phyloP scores from a whole-genome alignment of 2,888 invertebrate species.

The Metacarcinus magister region DNA sequence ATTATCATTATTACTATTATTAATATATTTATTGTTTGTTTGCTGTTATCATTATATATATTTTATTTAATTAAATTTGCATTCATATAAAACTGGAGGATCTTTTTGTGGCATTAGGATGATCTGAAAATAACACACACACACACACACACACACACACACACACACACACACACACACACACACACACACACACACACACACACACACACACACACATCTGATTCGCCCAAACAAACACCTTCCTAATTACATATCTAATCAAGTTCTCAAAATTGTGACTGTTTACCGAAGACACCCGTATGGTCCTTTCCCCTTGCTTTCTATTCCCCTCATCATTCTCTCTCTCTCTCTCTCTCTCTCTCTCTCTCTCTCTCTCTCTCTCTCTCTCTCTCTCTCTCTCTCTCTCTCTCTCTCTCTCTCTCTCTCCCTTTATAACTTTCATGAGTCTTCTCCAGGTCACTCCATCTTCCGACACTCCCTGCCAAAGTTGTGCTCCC shows the following conservation, averaged over 20 bases:
- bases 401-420: slow-evolving; percentile 12
- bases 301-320: not conserved
- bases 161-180: too few species aligned
- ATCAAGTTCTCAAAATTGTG: not conserved
- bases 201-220: too few species aligned
- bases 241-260: not conserved
- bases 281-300: not conserved
- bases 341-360: slow-evolving; percentile 15
- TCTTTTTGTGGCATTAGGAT: not conserved
- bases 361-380: slow-evolving; percentile 26
- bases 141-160: not conserved
- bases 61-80: not conserved
- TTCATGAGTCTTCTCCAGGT: slow-evolving; percentile 10
- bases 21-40: not conserved
- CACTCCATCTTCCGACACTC: slow-evolving; percentile 4
- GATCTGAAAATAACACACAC: not conserved
- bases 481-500: not conserved
- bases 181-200: too few species aligned
- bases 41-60: not conserved
- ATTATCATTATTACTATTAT: not conserved
- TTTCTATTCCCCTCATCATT: not conserved
- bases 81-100: too few species aligned
- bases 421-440: slow-evolving; percentile 6
- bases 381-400: slow-evolving; percentile 34
- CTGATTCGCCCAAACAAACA: not conserved